These are phyloP conservation scores for Athalia circularis DNA, from an alignment of 2,888 invertebrate genomes.

Conservation along the genomic window DNA sequence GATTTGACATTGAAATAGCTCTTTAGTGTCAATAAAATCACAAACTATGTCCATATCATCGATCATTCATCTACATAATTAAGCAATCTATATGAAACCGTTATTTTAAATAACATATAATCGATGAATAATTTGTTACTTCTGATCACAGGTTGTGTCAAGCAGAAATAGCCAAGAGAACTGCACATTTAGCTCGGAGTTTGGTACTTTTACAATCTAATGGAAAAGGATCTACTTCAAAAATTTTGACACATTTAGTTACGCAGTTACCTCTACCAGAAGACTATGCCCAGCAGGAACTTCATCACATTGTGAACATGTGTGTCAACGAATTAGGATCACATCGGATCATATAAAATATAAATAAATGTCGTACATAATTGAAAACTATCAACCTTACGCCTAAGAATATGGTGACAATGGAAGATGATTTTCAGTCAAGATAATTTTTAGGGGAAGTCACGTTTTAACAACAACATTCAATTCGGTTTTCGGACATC, in stretches of 20 bases:
- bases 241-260: conserved; percentile 74
- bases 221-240: conserved; percentile 59
- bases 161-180: conserved; percentile 78
- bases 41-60: too few species aligned
- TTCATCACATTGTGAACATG: conserved; percentile 67
- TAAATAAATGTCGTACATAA: conserved; percentile 7
- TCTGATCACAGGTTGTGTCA: conserved; percentile 75
- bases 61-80: neutral
- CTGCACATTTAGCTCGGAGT: conserved; percentile 75
- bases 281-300: conserved; percentile 77
- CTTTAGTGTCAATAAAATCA: too few species aligned
- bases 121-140: neutral
- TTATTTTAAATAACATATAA: neutral
- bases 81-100: neutral
- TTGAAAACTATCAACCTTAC: neutral
- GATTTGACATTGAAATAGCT: too few species aligned
- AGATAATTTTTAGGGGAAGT: too few species aligned
- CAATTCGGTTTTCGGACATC: neutral
- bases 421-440: conserved; percentile 5
- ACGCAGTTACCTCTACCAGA: conserved; percentile 78
- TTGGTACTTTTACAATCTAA: conserved; percentile 71
- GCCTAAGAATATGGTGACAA: neutral
- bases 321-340: conserved; percentile 56
- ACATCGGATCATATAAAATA: conserved; percentile 21
- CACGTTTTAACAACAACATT: conserved; percentile 6